A percentile compares a stretch with the other conserved stretches of the same genome.
These are phyloP conservation scores for Branchellion lobata DNA, from an alignment of 2,888 invertebrate species.

Conservation along the genomic window DNA sequence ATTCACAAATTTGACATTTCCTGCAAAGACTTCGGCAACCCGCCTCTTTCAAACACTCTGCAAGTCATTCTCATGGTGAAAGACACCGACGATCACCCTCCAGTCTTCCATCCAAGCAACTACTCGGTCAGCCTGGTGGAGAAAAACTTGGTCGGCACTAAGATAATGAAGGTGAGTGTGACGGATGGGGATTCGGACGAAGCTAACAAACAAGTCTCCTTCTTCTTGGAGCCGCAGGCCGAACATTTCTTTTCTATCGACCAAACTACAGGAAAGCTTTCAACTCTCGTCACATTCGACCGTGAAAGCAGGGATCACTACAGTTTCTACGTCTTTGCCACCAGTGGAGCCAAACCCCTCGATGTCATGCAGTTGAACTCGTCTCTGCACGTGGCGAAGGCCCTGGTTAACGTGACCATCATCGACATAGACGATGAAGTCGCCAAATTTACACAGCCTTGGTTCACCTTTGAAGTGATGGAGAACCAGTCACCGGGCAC, in stretches of 20 bases:
- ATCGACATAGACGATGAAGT: slow-evolving; percentile 36
- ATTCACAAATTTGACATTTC: slow-evolving; percentile 6
- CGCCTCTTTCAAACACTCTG: background rate
- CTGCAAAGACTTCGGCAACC: slow-evolving; percentile 32
- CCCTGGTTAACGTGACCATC: slow-evolving; percentile 13
- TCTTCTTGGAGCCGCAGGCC: slow-evolving; percentile 30
- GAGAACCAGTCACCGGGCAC: slow-evolving; percentile 21
- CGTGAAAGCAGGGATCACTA: slow-evolving; percentile 12
- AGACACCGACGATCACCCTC: slow-evolving; percentile 35
- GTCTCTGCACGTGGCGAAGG: slow-evolving; percentile 26
- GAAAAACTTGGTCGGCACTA: background rate
- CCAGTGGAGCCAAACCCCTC: background rate
- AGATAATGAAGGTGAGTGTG: slow-evolving; percentile 9
- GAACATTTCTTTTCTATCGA: slow-evolving; percentile 36
- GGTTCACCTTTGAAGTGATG: slow-evolving; percentile 27
- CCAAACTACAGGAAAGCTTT: slow-evolving; percentile 7
- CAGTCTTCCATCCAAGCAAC: background rate
- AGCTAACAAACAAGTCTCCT: background rate
- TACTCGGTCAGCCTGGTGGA: slow-evolving; percentile 9
- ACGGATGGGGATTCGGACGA: slow-evolving; percentile 15
- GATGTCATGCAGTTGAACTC: slow-evolving; percentile 2
- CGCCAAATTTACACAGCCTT: slow-evolving; percentile 35
- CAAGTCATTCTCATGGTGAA: slow-evolving; percentile 21
- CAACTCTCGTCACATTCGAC: slow-evolving; percentile 17
- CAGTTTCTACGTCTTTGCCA: slow-evolving; percentile 36